Base-by-base conservation (phyloP, 2,888 invertebrate genomes). In the Hydropsyche betteni region DNA sequence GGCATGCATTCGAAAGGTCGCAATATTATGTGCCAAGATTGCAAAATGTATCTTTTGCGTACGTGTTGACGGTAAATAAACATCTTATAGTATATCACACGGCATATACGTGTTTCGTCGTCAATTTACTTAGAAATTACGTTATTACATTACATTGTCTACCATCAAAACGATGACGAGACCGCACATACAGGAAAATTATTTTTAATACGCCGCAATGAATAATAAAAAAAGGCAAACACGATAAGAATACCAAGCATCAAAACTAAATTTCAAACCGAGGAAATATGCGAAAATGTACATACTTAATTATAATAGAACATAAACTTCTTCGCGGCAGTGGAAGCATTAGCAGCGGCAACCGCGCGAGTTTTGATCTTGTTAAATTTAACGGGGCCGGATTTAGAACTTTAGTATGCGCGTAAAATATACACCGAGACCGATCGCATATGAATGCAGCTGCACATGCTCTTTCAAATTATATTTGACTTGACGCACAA, bases 381-480 rank as follows among this genome's bases (percentile, higher is more conserved):
- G 58, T 58, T 58, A 58, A 58, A 64, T 64, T 64, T 64, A 64
- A 36, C 64, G 8, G 24, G 24, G 14, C 24, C 58, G 24, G 8
- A 58, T 58, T 58, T 58, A 58, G 58, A 58, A 58, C 16, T 58
- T 58, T 16, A 16, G 58, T 44, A 58, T 14, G 16, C 53, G 53
- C 10, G 24, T 24, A 24, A 53, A 16, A 58, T 58, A 58, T 58
- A 16, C 16, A 16, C 44, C 7, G 10, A 44, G 10, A 44, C 44
- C 44, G 44, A 44, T 44, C 44, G 58, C 58, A 53, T 58, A 58
- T 16, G 53, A 53, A 12, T 53, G 53, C 53, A 53, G 58, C 14
- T 58, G 58, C 24, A 24, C 24, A 24, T 14, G 14, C 14, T 53
- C 58, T 6, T 55, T 58, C 58, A 4, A 24, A 53, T 14, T 53